A percentile compares a stretch with the other conserved stretches of the same genome.
Conservation (phyloP, 2,797 vertebrate genomes). For the Enteromius unitaeniatus region DNA sequence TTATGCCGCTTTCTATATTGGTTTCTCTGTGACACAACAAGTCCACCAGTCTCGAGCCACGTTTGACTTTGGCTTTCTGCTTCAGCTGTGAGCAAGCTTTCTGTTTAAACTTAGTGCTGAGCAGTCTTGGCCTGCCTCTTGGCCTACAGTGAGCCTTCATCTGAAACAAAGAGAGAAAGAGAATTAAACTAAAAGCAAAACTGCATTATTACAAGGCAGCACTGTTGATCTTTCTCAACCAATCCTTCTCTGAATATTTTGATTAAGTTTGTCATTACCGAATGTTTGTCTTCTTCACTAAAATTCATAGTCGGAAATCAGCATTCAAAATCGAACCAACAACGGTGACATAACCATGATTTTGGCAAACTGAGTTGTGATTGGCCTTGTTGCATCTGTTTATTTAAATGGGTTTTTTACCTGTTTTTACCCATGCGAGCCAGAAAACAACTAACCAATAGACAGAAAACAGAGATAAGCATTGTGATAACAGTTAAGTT, state of each 20-base stretch:
- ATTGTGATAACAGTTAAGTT: neutral
- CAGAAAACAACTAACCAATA: neutral
- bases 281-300: neutral
- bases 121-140: slow-evolving; percentile 73
- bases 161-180: slow-evolving; percentile 64
- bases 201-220: neutral
- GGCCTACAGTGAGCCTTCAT: slow-evolving; percentile 83
- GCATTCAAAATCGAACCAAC: neutral
- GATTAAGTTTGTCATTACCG: neutral
- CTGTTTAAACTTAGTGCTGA: slow-evolving; percentile 78
- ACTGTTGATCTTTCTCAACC: neutral
- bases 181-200: neutral
- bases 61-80: slow-evolving; percentile 85
- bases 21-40: slow-evolving; percentile 79
- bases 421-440: neutral
- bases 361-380: neutral
- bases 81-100: slow-evolving; percentile 80
- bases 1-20: slow-evolving; percentile 63
- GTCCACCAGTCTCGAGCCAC: slow-evolving; percentile 72
- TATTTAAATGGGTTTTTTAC: neutral
- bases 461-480: neutral
- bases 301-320: neutral
- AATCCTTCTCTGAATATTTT: neutral
- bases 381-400: neutral
- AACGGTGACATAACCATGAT: neutral